Evolutionary conservation across 2,113 vertebrate genomes (phyloP), one percentile per base, ranked within the genome.

Genomic region (Sisor rabdophorus): DNA sequence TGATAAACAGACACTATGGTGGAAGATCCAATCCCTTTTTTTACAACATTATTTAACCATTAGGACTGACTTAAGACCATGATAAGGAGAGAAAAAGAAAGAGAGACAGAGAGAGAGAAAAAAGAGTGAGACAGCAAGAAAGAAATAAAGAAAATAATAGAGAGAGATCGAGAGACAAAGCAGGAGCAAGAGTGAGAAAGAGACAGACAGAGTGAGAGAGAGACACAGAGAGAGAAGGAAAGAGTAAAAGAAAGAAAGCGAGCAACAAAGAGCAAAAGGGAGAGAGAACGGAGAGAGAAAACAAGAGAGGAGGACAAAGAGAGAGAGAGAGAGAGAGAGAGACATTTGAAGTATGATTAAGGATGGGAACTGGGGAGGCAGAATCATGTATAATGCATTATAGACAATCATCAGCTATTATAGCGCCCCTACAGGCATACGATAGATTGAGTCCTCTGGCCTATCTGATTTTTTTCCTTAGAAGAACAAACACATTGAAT

Each of bases 401-500:
- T 80, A 81, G 78, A 84, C 75, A 79, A 80, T 84, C 77, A 81
- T 84, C 83, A 84, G 83, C 77, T 77, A 84, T 84, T 80, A 84
- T 74, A 75, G 74, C 64, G 75, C 83, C 81, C 83, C 83, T 77
- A 81, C 76, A 75, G 83, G 80, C 83, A 82, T 77, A 74, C 83
- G 78, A 82, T 84, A 84, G 83, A 84, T 84, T 84, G 83, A 84
- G 80, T 81, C 78, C 83, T 81, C 83, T 74, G 78, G 80, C 76
- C 78, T 75, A 84, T 84, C 83, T 81, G 83, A 81, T 81, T 73
- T 78, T 71, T 74, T 69, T 75, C 65, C 76, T 84, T 71, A 81
- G 83, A 81, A 82, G 83, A 84, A 84, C 83, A 81, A 80, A 84
- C 83, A 84, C 77, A 76, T 76, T 81, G 83, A 84, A 84, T 81